Base-by-base conservation (phyloP, 2,888 invertebrate genomes). In the Amphipoea oculea region DNA sequence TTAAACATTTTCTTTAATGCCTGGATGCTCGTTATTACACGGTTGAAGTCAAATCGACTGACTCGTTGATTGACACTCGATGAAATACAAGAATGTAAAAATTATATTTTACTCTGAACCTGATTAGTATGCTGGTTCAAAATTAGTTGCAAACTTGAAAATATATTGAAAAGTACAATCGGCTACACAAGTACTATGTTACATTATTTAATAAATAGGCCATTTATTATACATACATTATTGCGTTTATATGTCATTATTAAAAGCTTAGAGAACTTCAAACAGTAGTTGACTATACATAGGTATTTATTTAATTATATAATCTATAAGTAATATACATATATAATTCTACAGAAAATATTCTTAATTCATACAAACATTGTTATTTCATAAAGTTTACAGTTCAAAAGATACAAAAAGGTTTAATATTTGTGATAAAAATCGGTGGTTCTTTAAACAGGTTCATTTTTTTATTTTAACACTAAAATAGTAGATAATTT, bases 361-460 rank as follows among this genome's bases (percentile, higher is more conserved):
- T 60, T 72, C 51, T 72, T 75, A 72, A 51, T 20, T 66, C 9
- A 73, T 75, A 84, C 11, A 85, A 57, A 81, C 66, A 67, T 42
- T 60, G n/a, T 63, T 69, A 84, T 9, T 62, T 84, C n/a, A 69
- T 60, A 57, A 62, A 40, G 40, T 51, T 73, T 66, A 72, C 48
- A 63, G 20, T 69, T 85, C 48, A 60, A 66, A 36, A 81, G 63
- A 48, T 85, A 82, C 72, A 84, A 85, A 78, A 73, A 66, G 42
- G 40, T 42, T 65, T 85, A 78, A 42, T 67, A 70, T 42, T 82
- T 77, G 76, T 86, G 86, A 71, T 79, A 72, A 83, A 79, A 84
- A 86, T 87, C 87, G 87, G 88, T 87, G 88, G 87, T 86, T 77
- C 75, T 62, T 65, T 42, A 67, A 76, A 77, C 51, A 83, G 68